Evolutionary conservation across 1,140 invertebrate genomes (phyloP), one percentile per base, ranked within the genome.

Genomic region (Sipha flava): DNA sequence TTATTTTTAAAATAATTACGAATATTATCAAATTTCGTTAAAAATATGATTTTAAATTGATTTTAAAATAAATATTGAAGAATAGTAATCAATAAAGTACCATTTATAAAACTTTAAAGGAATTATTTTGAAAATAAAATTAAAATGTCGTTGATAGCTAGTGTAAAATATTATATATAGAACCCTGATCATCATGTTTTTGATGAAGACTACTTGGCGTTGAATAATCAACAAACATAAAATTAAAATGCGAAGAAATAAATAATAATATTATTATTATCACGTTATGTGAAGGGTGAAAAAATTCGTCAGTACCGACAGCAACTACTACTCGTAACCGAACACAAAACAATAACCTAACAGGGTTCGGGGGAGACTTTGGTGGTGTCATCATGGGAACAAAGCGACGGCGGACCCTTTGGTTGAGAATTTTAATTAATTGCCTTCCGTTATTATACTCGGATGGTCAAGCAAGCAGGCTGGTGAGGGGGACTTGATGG

Each of bases 381-480:
- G 29, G 73, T 29, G 52, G 73, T 77, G 73, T 77, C 73, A 77
- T 77, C 73, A n/a, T 43, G 6, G 52, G 52, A 59, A 77, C 73
- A 77, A 77, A 77, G 73, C 73, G 73, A 37, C 21, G 52, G 18
- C 49, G 68, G 72, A 43, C 73, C 73, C 52, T 59, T 57, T 37
- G 52, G 73, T 77, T 43, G 73, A 77, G 73, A 77, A 77, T 77
- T 77, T 77, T 77, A 77, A 77, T 77, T 77, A 77, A 77, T 77
- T 59, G 31, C 52, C 52, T 21, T 29, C 34, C 73, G 73, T 77
- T 77, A 77, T 77, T 77, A 77, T 77, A 59, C 52, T 77, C 73
- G 73, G 34, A 31, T 77, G 73, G 73, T 77, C 73, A 77, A 77
- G 49, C 73, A 43, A 59, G 34, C 73, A 16, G 73, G 29, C n/a